Conservation (phyloP, 2,888 invertebrate genomes). For the Ophraella communa region DNA sequence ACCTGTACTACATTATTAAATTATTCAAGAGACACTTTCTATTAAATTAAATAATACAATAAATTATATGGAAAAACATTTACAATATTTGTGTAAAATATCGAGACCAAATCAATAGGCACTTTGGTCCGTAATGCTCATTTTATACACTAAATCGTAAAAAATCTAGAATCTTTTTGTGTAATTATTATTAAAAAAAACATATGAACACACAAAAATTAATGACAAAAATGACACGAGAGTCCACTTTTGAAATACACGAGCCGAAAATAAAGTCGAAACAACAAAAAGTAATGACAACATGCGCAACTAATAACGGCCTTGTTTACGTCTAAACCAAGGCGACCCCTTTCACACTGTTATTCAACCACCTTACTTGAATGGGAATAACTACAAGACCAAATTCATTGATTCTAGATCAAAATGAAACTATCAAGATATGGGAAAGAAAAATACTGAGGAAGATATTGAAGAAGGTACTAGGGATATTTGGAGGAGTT, state of each 20-base stretch:
- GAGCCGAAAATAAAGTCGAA: neutral
- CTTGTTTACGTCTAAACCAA: too few species aligned
- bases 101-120: constrained; percentile 54
- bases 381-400: too few species aligned
- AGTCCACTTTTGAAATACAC: constrained; percentile 24
- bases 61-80: constrained; percentile 34
- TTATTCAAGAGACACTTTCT: neutral
- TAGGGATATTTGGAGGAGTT: too few species aligned
- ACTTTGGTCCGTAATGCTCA: constrained; percentile 54
- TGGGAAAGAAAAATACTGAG: too few species aligned
- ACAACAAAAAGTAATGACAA: neutral
- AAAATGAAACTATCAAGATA: too few species aligned
- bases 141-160: constrained; percentile 35
- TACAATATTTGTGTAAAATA: constrained; percentile 35
- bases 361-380: too few species aligned
- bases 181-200: constrained; percentile 36
- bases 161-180: constrained; percentile 38
- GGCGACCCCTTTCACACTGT: too few species aligned
- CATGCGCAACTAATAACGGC: neutral
- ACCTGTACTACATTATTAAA: too few species aligned
- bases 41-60: constrained; percentile 29
- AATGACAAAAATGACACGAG: constrained; percentile 30
- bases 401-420: too few species aligned
- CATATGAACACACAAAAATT: constrained; percentile 33
- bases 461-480: too few species aligned